Base-by-base conservation (phyloP, 2,113 vertebrate genomes). In the Neogale vison region DNA sequence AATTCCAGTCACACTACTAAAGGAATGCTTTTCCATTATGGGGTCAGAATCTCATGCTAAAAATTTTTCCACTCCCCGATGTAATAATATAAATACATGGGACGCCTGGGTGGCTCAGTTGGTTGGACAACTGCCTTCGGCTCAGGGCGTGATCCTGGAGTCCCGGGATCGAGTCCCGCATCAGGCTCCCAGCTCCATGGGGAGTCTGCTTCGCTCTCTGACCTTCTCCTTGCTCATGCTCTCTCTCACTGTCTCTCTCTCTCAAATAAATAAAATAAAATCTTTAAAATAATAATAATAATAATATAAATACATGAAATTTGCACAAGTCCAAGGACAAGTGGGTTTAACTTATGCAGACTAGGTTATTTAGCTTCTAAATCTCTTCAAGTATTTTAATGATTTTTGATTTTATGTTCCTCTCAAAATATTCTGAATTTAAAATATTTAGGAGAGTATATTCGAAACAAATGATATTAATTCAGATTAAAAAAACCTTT, bases 331-430 rank as follows among this genome's bases (percentile, higher is more conserved):
- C 21, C 59, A 42, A 76, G 17, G 3, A 67, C 11, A 45, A 4
- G n/a, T 86, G 42, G 86, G 4, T 57, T 82, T 89, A 87, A 83
- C 50, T 88, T 80, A 61, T 91, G 23, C 34, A 90, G 36, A 83
- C 2, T 29, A 87, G 1, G 4, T 92, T 84, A 97, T 85, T 96
- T 95, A 63, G 50, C 31, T 52, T 95, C 36, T 93, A 52, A 93
- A 92, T 50, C 39, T n/a, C 31, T 77, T 89, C 12, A n/a, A 18
- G 2, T 59, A 63, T 83, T 97, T 87, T 90, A 96, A 87, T 61
- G 17, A 81, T 52, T 29, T 14, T 67, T 89, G 17, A 86, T 79
- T 79, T 92, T 45, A 65, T 45, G 26, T 59, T 80, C 13, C 7
- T 76, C 69, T 74, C 92, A 93, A 94, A 42, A 57, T 77, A 34